Percentiles rank a stretch among this genome's conserved stretches.
These are phyloP conservation scores for Gallinago jamesoni DNA, from an alignment of 2,113 vertebrate genomes.

Conservation along the genomic window DNA sequence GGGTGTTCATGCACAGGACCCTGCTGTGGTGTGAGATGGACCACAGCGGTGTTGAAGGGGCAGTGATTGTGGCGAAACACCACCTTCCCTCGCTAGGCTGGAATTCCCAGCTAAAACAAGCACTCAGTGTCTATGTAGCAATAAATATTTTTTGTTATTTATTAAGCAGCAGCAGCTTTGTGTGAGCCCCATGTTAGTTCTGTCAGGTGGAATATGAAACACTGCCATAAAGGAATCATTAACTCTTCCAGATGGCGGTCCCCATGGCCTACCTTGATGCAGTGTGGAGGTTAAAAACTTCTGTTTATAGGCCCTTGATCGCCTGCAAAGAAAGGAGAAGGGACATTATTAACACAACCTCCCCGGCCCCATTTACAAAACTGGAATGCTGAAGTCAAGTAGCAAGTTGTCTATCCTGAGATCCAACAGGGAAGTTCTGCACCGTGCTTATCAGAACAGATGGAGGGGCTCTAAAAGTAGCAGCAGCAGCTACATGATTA, in stretches of 20 bases:
- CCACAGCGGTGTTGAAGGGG: rapidly evolving
- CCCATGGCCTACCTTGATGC: neutral
- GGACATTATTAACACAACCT: neutral
- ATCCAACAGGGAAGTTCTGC: neutral
- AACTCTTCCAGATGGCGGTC: neutral
- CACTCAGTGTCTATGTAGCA: neutral
- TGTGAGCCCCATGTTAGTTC: neutral
- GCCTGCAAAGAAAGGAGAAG: neutral
- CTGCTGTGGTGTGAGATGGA: neutral
- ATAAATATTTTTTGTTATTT: neutral
- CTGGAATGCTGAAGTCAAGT: neutral
- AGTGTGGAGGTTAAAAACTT: neutral
- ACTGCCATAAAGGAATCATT: neutral
- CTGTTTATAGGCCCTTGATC: neutral
- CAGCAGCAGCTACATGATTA: neutral
- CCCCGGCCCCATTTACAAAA: neutral
- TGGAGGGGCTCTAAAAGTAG: neutral
- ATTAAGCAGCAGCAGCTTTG: neutral
- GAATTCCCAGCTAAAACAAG: neutral
- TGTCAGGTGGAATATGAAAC: neutral
- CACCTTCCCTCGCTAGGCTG: neutral
- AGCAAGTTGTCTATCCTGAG: neutral
- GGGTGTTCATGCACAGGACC: neutral
- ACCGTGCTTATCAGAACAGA: neutral
- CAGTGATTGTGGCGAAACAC: neutral